Percentiles rank a stretch among this genome's conserved stretches.
Evolutionary conservation across 2,113 vertebrate genomes (phyloP).

Genomic region (Prunella fulvescens): DNA sequence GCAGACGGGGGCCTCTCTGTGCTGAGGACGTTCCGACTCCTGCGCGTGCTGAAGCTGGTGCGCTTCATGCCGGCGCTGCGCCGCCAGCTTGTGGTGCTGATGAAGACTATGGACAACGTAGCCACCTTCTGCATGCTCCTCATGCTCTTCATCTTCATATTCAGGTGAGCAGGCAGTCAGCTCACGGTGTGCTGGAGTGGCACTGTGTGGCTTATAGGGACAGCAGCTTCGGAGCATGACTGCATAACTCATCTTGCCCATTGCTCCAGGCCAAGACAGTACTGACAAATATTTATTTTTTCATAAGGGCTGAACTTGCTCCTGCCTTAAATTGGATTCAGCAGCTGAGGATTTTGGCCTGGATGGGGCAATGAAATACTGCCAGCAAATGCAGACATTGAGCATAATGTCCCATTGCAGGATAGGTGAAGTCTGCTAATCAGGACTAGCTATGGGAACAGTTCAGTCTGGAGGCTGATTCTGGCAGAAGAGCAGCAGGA

Average conservation of each 20-base stretch:
- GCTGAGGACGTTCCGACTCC: slow-evolving; percentile 90
- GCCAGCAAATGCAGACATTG: not conserved
- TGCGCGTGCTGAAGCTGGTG: slow-evolving; percentile 93
- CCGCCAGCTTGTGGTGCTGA: slow-evolving; percentile 93
- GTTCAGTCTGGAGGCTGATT: not conserved
- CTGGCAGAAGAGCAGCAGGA: not conserved
- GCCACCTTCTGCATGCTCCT: slow-evolving; percentile 98
- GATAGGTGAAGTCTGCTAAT: not conserved
- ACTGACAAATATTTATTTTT: not conserved
- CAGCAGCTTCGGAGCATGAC: not conserved
- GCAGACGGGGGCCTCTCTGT: slow-evolving; percentile 91
- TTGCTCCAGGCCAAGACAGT: not conserved
- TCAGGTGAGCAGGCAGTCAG: slow-evolving; percentile 79
- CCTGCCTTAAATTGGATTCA: not conserved
- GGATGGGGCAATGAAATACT: not conserved
- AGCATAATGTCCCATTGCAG: not conserved
- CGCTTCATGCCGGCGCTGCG: slow-evolving; percentile 94
- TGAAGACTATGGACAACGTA: slow-evolving; percentile 99
- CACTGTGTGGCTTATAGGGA: not conserved
- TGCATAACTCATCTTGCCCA: not conserved
- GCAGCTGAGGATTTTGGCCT: not conserved
- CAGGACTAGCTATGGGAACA: not conserved
- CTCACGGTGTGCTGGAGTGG: not conserved
- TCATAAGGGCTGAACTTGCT: not conserved
- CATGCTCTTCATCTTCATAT: slow-evolving; percentile 99